These are phyloP conservation scores for Eledona agricola DNA, from an alignment of 2,888 invertebrate genomes.

Conservation along the genomic window DNA sequence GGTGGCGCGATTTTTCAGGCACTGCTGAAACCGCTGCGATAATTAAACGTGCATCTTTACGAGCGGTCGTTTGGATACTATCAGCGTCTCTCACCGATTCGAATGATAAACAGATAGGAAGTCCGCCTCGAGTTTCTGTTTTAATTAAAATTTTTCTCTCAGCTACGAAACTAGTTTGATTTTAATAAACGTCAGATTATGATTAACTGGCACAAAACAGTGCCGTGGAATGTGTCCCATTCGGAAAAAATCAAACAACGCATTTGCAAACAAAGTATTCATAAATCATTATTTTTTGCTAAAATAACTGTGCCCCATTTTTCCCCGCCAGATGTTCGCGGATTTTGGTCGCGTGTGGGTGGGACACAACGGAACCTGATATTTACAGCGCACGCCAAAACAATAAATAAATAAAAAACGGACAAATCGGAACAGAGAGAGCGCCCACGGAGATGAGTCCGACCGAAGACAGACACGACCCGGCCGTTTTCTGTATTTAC, in stretches of 20 bases:
- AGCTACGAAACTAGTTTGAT: constrained; percentile 24
- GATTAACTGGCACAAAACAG: constrained; percentile 26
- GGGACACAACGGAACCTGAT: constrained; percentile 36
- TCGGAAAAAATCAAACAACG: constrained; percentile 24
- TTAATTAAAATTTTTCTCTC: constrained; percentile 28
- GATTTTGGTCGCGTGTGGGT: constrained; percentile 36
- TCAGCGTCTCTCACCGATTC: constrained; percentile 6
- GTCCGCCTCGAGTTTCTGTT: constrained; percentile 15
- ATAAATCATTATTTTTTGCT: constrained; percentile 28
- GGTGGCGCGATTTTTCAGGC: too few species aligned
- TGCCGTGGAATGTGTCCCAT: constrained; percentile 22
- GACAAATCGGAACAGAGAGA: constrained; percentile 24
- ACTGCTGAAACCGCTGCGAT: too few species aligned
- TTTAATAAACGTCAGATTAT: constrained; percentile 27
- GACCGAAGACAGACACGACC: too few species aligned
- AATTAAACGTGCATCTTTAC: constrained; percentile 22
- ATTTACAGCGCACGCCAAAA: constrained; percentile 20
- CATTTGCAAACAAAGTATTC: constrained; percentile 28
- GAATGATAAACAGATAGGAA: constrained; percentile 25
- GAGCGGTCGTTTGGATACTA: constrained; percentile 15
- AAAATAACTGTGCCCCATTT: constrained; percentile 7
- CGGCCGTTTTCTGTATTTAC: too few species aligned
- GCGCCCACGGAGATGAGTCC: constrained; percentile 12
- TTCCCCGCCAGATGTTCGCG: constrained; percentile 32
- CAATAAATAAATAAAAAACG: constrained; percentile 35